Evolutionary conservation across 1,140 invertebrate species (phyloP), one percentile per base, ranked within the genome.

Genomic region (Drosophila miranda): DNA sequence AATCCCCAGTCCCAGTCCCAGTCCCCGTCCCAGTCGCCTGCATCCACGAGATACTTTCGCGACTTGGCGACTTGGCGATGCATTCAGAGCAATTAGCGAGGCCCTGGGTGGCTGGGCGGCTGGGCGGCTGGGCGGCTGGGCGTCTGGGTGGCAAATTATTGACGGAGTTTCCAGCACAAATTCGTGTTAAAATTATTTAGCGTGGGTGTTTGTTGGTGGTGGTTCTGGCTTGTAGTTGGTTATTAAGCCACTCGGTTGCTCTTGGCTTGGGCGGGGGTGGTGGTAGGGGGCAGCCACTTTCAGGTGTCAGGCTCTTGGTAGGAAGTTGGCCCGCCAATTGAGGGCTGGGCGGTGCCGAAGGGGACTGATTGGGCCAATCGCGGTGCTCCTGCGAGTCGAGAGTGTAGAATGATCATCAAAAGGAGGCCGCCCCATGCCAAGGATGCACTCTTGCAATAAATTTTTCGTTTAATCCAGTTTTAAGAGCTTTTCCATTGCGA

Each of bases 111-210:
- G 38, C 23, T 3, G 38, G 13, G 19, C 2, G 6, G 13, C 3
- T 5, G 23, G 0, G 5, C 0, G 23, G 23, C 23, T 5, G 23
- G 5, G 23, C 0, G 23, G 30, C 3, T 43, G 9, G 54, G 28
- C 48, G 54, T 26, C 13, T 0, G 54, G 28, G 54, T 44, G 43
- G 54, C 54, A 57, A 57, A 44, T 57, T 28, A 57, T 57, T 57
- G 54, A 57, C 54, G 28, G 54, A 57, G 54, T 57, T 57, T 44
- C 14, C 23, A 49, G 28, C 54, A 57, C 49, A 49, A 57, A 57
- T 57, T 57, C 54, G 54, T 49, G 54, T 57, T 57, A 57, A 57
- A 57, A 57, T 23, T 57, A 43, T 57, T 57, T 57, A 28, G 54
- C 54, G 54, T 26, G 54, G 49, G 43, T 43, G 28, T 8, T 7